Conservation (phyloP, 1,140 invertebrate species). For the Delia radicum region DNA sequence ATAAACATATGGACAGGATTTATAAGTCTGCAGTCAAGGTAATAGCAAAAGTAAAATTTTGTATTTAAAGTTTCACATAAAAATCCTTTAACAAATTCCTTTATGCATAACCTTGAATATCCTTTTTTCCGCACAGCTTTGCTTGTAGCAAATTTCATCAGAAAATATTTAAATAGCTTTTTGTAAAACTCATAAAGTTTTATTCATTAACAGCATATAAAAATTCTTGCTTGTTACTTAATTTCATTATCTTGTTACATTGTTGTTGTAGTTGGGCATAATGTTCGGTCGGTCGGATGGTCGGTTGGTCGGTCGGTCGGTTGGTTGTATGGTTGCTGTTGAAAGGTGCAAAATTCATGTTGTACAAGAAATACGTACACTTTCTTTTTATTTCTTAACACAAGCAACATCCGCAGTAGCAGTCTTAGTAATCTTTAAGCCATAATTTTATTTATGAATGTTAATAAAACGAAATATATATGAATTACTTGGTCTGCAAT, state of each 20-base stretch:
- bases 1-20: background rate
- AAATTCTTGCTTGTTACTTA: background rate
- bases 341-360: too few species aligned
- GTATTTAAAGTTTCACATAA: too few species aligned
- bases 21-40: background rate
- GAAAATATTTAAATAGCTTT: too few species aligned
- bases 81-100: too few species aligned
- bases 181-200: too few species aligned
- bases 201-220: background rate
- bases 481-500: background rate
- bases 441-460: background rate
- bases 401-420: background rate
- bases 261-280: background rate
- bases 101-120: too few species aligned
- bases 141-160: too few species aligned
- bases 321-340: too few species aligned
- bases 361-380: too few species aligned
- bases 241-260: background rate
- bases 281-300: background rate
- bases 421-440: background rate
- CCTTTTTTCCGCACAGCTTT: too few species aligned
- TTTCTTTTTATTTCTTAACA: background rate
- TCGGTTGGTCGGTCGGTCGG: too few species aligned
- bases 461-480: background rate
- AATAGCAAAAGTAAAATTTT: background rate